Evolutionary conservation across 2,888 invertebrate species (phyloP), one percentile per base, ranked within the genome.

Genomic region (Lysandra bellargus): DNA sequence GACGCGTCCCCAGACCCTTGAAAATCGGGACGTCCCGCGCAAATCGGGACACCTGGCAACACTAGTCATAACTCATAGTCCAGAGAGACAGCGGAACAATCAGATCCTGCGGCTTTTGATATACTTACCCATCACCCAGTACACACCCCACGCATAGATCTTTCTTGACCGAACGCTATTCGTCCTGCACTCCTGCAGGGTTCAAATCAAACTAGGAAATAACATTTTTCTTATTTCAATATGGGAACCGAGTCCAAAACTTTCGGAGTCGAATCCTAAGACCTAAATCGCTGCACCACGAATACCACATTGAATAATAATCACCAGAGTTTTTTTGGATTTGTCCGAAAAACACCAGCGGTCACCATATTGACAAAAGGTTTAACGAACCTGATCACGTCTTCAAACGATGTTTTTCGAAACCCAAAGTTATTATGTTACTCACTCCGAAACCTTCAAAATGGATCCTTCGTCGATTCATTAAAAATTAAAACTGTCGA

Each of bases 351-450:
- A 23, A n/a, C 23, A 61, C 61, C 7, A 23, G 23, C 61, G 61
- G n/a, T 61, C 23, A 61, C 23, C 23, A 61, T 23, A 61, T 61
- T 61, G 61, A 61, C 23, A 1, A 2, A 23, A 23, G n/a, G n/a
- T 7, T 61, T 23, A 23, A 3, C 23, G n/a, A 61, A 61, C 6
- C n/a, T 6, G n/a, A 7, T 61, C 61, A 23, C 61, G 23, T 61
- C 30, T 23, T 61, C 23, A 64, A 64, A 30, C 64, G 23, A 64
- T 23, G 64, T 30, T 23, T 30, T 30, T 64, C 17, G 14, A 53
- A 53, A 53, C n/a, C 7, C n/a, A 23, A 61, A 61, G 64, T 64
- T 64, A 64, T 7, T 64, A 64, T 64, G 64, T 30, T 64, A 64
- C 9, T 64, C 30, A 64, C 64, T 1, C 14, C 53, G 9, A 9